Base-by-base conservation (phyloP, 2,113 vertebrate species). In the Gavialis gangeticus region DNA sequence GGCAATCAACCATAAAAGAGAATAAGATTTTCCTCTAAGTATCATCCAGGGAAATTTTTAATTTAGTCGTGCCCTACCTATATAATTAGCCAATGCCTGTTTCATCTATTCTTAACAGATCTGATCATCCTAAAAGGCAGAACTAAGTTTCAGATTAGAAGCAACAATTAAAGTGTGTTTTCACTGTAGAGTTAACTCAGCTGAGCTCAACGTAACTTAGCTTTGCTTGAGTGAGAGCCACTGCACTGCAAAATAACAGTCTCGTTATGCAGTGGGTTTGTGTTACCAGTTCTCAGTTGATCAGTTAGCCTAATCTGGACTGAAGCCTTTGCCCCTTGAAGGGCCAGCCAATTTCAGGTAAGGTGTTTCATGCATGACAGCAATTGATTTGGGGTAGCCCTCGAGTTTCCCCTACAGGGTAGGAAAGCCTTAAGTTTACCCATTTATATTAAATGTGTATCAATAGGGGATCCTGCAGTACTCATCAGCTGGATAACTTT, bases 191-290 rank as follows among this genome's bases (percentile, higher is more conserved):
- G 57, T 58, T 46, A 57, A 59, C 75, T 64, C 4, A 0, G 5
- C 27, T 25, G 30, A 34, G 24, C 34, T 16, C 71, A 46, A 46
- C 59, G 16, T 8, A 3, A 55, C 4, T 57, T 66, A 2, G 46
- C 34, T 6, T 22, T 25, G 4, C 63, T 16, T 75, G 37, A 73
- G 25, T 46, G 21, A 30, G 10, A 64, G 55, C 55, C 11, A 34
- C 55, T 25, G 1, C 34, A 6, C 30, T 46, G 54, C 28, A 37
- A 60, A 37, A 5, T 37, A 46, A 19, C 66, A 21, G 56, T 22
- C 12, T 37, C 4, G 0, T 27, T 15, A 46, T 12, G 22, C 79
- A 7, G 27, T 9, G 46, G 76, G 62, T 0, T 11, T 28, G 27
- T 58, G 60, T 34, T 59, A 54, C 28, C 46, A 46, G 46, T 2